A percentile compares a stretch with the other conserved stretches of the same genome.
Conservation (phyloP, 2,888 invertebrate genomes). For the Dolichomitus sp. region DNA sequence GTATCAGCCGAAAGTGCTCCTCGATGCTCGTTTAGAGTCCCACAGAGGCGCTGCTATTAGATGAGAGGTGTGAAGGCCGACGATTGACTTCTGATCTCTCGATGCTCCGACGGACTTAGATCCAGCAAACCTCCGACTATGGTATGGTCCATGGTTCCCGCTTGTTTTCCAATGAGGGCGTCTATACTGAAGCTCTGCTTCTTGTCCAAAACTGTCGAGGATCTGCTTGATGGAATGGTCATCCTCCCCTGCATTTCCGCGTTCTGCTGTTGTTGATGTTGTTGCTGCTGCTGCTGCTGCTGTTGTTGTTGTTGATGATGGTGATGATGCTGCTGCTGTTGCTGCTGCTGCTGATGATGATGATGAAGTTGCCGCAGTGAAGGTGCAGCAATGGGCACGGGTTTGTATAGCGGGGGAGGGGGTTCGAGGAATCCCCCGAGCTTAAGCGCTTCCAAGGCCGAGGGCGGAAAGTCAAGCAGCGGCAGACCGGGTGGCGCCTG, state of each 20-base stretch:
- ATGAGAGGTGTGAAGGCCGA: constrained; percentile 91
- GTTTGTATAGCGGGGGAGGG: constrained; percentile 85
- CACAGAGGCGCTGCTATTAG: constrained; percentile 79
- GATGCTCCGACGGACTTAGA: constrained; percentile 83
- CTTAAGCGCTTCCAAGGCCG: constrained; percentile 83
- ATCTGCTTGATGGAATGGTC: constrained; percentile 45
- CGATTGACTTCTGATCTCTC: constrained; percentile 87
- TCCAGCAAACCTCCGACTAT: constrained; percentile 80
- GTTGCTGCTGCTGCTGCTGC: constrained; percentile 73
- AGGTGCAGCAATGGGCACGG: constrained; percentile 83
- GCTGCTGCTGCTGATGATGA: constrained; percentile 57
- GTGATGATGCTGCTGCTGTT: constrained; percentile 69
- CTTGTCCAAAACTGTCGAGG: constrained; percentile 76
- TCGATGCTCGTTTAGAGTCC: neutral
- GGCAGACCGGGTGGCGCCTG: constrained; percentile 88
- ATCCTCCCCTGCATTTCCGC: constrained; percentile 23
- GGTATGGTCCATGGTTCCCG: constrained; percentile 75
- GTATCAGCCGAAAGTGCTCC: neutral
- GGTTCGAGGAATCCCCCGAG: constrained; percentile 85
- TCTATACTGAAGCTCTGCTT: constrained; percentile 88
- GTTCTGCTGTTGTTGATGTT: constrained; percentile 63
- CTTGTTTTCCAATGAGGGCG: constrained; percentile 87
- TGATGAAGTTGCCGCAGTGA: constrained; percentile 78
- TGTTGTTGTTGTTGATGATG: constrained; percentile 68
- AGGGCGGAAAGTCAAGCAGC: constrained; percentile 84